phyloP scores from a whole-genome alignment of 2,113 vertebrate species.

The Leptosomus discolor region DNA sequence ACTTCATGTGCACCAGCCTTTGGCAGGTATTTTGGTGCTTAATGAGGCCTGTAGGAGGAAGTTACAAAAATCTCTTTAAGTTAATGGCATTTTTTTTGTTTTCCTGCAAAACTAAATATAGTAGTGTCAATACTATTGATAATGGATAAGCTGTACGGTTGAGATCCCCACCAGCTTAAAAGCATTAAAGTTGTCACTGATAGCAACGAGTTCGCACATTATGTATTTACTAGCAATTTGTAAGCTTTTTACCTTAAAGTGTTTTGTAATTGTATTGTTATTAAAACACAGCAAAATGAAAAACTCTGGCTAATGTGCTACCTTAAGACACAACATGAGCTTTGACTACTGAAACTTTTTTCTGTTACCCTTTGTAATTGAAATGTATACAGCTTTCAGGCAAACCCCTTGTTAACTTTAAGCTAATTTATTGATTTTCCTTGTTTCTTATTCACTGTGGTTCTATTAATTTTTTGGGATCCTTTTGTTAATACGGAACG shows the following conservation, averaged over 20 bases:
- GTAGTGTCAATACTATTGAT: neutral
- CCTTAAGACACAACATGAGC: neutral
- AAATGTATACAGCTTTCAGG: neutral
- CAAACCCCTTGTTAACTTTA: neutral
- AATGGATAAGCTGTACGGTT: neutral
- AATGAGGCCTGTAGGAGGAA: neutral
- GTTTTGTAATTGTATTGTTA: neutral
- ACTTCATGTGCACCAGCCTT: neutral
- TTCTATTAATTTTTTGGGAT: neutral
- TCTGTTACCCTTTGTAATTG: neutral
- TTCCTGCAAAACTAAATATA: neutral
- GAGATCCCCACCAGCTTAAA: neutral
- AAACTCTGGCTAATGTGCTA: neutral
- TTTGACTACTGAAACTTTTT: neutral
- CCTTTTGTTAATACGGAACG: neutral
- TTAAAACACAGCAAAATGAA: neutral
- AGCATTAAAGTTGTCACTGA: neutral
- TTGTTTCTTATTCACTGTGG: neutral
- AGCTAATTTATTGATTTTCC: neutral
- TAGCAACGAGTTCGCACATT: neutral
- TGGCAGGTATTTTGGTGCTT: neutral
- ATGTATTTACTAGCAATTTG: neutral
- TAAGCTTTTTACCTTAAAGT: neutral
- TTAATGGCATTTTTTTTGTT: neutral
- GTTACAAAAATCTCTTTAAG: neutral